A percentile compares a stretch with the other conserved stretches of the same genome.
Evolutionary conservation across 1,140 invertebrate genomes (phyloP).

Genomic region (Tetraneura akinire): DNA sequence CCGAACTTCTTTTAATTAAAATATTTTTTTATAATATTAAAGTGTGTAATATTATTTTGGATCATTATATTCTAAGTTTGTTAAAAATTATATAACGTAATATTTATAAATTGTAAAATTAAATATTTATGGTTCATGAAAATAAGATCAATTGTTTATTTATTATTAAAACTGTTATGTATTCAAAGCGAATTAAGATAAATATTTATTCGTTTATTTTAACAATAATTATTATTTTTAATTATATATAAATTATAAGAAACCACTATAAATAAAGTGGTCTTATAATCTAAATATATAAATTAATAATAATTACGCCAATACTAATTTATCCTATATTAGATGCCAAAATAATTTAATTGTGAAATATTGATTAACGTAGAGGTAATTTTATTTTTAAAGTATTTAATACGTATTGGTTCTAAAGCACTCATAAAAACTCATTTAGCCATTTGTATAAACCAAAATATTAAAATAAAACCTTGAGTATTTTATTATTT

Average conservation of each 20-base stretch:
- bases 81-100: no score
- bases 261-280: no score
- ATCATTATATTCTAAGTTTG: not conserved
- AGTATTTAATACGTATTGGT: not conserved
- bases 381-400: no score
- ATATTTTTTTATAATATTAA: not conserved
- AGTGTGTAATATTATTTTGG: not conserved
- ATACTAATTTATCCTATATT: no score
- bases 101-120: not conserved
- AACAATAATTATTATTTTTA: no score
- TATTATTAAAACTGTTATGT: not conserved
- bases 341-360: no score
- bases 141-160: not conserved
- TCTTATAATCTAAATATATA: no score
- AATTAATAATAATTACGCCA: no score
- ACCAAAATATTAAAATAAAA: not conserved
- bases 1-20: not conserved
- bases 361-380: no score
- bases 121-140: not conserved
- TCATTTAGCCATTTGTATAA: not conserved
- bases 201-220: no score
- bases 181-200: no score
- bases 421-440: not conserved
- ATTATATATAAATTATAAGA: no score
- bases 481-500: slow-evolving; percentile 9